A percentile compares a stretch with the other conserved stretches of the same genome.
These are phyloP conservation scores for Furnarius figulus DNA, from an alignment of 2,113 vertebrate species.

Conservation along the genomic window DNA sequence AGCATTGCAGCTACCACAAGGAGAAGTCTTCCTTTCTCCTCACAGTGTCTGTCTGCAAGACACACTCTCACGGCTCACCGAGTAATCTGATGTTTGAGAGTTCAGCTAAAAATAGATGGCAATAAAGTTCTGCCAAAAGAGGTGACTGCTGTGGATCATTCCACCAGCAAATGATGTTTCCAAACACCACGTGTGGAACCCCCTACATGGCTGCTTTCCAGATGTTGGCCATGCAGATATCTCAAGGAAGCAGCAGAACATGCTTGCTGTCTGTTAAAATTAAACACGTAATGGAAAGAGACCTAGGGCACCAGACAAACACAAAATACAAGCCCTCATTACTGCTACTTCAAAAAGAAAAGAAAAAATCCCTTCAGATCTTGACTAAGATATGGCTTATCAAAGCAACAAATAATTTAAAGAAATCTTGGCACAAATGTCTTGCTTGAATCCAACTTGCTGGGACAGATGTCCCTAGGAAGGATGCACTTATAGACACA, in stretches of 20 bases:
- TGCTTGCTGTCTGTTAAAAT: neutral
- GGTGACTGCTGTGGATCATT: neutral
- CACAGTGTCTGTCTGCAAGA: neutral
- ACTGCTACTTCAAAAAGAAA: neutral
- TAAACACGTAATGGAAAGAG: neutral
- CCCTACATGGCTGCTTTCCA: neutral
- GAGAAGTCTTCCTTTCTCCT: neutral
- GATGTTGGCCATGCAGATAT: neutral
- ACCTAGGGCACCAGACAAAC: neutral
- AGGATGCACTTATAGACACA: neutral
- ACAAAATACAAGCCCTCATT: neutral
- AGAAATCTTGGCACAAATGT: neutral
- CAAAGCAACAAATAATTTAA: neutral
- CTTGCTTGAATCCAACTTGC: neutral
- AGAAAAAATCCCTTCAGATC: neutral
- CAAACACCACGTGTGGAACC: neutral
- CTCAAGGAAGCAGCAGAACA: neutral
- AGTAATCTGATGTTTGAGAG: neutral
- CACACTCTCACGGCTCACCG: neutral
- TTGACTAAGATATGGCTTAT: neutral
- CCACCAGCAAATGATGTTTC: neutral
- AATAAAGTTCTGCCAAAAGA: slow-evolving; percentile 10
- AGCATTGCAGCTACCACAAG: neutral
- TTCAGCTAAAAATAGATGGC: slow-evolving; percentile 15
- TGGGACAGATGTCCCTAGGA: neutral